phyloP scores from a whole-genome alignment of 1,140 invertebrate genomes.

The Microplitis demolitor region DNA sequence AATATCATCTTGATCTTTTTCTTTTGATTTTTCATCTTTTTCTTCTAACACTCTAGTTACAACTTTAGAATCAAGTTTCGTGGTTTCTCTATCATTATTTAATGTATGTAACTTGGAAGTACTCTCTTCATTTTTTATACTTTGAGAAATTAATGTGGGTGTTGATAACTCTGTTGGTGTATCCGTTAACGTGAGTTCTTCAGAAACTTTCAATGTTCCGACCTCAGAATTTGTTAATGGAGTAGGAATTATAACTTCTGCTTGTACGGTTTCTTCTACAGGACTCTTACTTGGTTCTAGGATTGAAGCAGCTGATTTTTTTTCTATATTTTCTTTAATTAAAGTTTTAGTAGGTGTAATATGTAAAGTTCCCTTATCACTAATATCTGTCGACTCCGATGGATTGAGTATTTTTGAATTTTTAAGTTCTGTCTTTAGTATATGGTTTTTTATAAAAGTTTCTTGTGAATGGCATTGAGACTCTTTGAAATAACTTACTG shows the following conservation, averaged over 20 bases:
- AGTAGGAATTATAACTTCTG: constrained; percentile 51
- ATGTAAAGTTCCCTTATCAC: constrained; percentile 40
- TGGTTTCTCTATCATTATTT: constrained; percentile 1
- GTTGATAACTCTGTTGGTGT: constrained; percentile 28
- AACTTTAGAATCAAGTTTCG: neutral
- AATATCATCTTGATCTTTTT: constrained; percentile 38
- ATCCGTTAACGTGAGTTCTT: constrained; percentile 28
- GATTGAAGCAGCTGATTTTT: constrained; percentile 34
- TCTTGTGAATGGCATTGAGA: neutral
- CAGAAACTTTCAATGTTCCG: constrained; percentile 29
- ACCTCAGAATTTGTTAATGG: constrained; percentile 26
- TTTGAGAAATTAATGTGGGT: constrained; percentile 11
- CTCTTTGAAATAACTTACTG: constrained; percentile 14
- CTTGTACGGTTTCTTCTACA: constrained; percentile 52
- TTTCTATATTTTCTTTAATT: constrained; percentile 39
- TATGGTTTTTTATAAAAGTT: neutral
- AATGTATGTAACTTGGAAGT: neutral
- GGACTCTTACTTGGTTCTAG: constrained; percentile 41
- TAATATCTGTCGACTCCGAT: constrained; percentile 8
- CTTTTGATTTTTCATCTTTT: constrained; percentile 10
- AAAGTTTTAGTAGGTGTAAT: constrained; percentile 54
- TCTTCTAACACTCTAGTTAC: neutral
- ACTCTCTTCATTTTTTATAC: constrained; percentile 3
- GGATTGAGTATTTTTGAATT: neutral
- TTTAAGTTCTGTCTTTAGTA: neutral